Base-by-base conservation (phyloP, 2,797 vertebrate genomes). In the Neoniphon sammara region DNA sequence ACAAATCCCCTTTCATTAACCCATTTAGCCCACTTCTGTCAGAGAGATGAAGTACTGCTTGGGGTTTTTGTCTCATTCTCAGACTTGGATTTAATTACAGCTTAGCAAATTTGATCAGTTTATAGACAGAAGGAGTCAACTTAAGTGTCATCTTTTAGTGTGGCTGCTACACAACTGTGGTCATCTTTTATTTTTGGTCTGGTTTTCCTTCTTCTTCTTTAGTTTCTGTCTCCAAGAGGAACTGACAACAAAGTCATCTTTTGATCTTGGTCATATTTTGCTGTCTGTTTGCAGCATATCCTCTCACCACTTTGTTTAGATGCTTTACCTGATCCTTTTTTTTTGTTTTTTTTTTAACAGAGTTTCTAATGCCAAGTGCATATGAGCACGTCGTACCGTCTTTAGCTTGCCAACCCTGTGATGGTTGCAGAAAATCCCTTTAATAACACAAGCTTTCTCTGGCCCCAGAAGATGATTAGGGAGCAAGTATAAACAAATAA, bases 401-500 rank as follows among this genome's bases (percentile, higher is more conserved):
- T 75, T 70, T 36, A 49, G 39, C 46, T 55, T 85, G 72, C 81
- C 70, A 85, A 77, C 87, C 58, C 73, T 82, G 66, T 55, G 63
- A 73, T 58, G 66, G 36, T 75, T 72, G 66, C n/a, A 31, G 60
- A 82, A 86, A 84, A 87, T 80, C 70, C 79, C 46, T 82, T 85
- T 82, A 82, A 79, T 87, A 80, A 72, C 66, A 7, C 0, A 1
- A 57, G 46, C 76, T 77, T 77, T 79, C 6, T 84, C 66, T 83
- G 80, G 75, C 70, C 70, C 63, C 57, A 39, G n/a, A 67, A 75
- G 56, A 74, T 75, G 70, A 85, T 85, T 85, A 70, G 63, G 75
- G 66, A 85, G 67, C 66, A 54, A 74, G 61, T 66, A 82, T 83
- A 82, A 89, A 91, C 85, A 89, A 91, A 91, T 81, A 84, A 87